These are phyloP conservation scores for Grammomys dolichurus DNA, from an alignment of 2,113 vertebrate genomes.

Conservation along the genomic window DNA sequence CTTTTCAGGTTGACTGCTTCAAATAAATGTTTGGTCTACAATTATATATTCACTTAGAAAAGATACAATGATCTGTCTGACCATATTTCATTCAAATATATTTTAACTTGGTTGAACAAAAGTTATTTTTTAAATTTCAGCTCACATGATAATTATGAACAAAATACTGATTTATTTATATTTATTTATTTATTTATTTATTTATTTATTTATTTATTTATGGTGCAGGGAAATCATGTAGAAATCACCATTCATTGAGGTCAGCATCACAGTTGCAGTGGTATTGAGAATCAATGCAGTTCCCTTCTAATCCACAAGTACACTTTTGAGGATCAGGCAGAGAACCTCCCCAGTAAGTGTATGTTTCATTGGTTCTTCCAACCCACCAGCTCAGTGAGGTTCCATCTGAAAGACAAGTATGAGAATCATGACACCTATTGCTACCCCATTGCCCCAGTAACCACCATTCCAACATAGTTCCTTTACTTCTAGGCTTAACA, in stretches of 20 bases:
- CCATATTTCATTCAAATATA: background rate
- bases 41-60: background rate
- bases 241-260: slow-evolving; percentile 36
- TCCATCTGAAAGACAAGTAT: slow-evolving; percentile 24
- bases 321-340: background rate
- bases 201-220: no score
- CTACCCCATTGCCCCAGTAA: no score
- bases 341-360: background rate
- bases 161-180: background rate
- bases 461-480: background rate
- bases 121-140: background rate
- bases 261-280: background rate
- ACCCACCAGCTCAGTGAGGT: slow-evolving; percentile 16
- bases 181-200: background rate
- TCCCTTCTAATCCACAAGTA: background rate
- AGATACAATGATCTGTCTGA: background rate
- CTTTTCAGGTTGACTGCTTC: background rate
- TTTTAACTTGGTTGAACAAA: slow-evolving; percentile 2
- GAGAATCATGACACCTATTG: background rate
- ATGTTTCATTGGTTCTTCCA: background rate
- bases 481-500: background rate
- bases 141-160: background rate
- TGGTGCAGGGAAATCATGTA: background rate
- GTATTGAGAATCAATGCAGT: slow-evolving; percentile 12
- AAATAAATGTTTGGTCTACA: background rate